Evolutionary conservation across 2,888 invertebrate species (phyloP).

Genomic region (Gymnoscelis rufifasciata): DNA sequence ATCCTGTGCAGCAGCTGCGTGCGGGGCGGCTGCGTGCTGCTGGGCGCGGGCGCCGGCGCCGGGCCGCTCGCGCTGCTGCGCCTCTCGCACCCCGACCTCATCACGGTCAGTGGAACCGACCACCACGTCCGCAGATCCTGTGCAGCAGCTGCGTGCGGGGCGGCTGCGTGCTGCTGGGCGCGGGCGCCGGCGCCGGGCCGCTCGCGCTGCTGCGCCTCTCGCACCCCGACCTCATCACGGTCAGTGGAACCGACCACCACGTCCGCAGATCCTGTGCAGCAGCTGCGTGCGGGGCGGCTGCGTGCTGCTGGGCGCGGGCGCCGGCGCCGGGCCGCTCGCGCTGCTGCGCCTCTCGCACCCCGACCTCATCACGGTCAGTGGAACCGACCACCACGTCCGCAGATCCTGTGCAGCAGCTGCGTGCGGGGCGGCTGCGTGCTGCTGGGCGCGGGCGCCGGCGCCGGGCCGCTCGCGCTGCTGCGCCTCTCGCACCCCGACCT

Average conservation of each 20-base stretch:
- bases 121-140: conserved; percentile 56
- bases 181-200: conserved; percentile 53
- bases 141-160: conserved; percentile 36
- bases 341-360: conserved; percentile 58
- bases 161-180: conserved; percentile 47
- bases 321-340: conserved; percentile 56
- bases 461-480: too few relatives aligned
- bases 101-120: conserved; percentile 59
- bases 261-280: conserved; percentile 52
- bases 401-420: too few relatives aligned
- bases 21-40: conserved; percentile 44
- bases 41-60: conserved; percentile 46
- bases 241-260: too few relatives aligned
- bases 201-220: conserved; percentile 52
- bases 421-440: too few relatives aligned
- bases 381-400: too few relatives aligned
- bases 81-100: conserved; percentile 53
- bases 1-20: conserved; percentile 41
- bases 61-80: conserved; percentile 58
- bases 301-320: conserved; percentile 42
- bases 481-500: too few relatives aligned
- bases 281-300: conserved; percentile 41
- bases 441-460: too few relatives aligned
- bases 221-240: conserved; percentile 57
- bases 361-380: conserved; percentile 51